Conservation (phyloP, 2,888 invertebrate species). For the Ectropis crepuscularia region DNA sequence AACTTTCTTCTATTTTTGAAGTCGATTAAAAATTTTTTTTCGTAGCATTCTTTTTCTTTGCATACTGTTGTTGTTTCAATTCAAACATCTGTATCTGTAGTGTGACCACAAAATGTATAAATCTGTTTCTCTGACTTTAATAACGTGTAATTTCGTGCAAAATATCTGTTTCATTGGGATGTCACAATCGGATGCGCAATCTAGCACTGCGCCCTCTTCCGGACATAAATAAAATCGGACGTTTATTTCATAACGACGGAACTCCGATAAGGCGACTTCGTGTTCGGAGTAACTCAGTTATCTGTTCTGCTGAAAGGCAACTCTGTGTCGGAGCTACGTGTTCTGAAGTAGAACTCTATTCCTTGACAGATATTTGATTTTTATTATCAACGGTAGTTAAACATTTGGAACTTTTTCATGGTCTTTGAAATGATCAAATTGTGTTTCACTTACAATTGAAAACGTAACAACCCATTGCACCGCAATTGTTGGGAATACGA, state of each 20-base stretch:
- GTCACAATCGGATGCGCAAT: conserved; percentile 70
- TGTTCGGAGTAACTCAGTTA: conserved; percentile 46
- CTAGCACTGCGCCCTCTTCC: conserved; percentile 71
- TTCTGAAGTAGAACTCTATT: conserved; percentile 36
- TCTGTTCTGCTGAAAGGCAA: conserved; percentile 34
- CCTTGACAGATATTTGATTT: not conserved
- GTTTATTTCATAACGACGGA: conserved; percentile 79
- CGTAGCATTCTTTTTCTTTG: too few species aligned
- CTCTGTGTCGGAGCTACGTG: conserved; percentile 13
- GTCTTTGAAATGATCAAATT: too few species aligned
- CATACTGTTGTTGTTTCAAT: too few species aligned
- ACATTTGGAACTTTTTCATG: not conserved
- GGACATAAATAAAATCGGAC: conserved; percentile 76
- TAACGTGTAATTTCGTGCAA: conserved; percentile 52
- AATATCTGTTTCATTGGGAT: conserved; percentile 74
- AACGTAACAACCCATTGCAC: too few species aligned
- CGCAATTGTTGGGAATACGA: too few species aligned
- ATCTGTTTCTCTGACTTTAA: conserved; percentile 4
- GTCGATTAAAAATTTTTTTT: too few species aligned
- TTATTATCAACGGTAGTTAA: not conserved
- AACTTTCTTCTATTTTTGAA: too few species aligned
- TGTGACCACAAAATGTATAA: not conserved
- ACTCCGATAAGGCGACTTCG: conserved; percentile 70
- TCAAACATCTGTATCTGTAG: too few species aligned
- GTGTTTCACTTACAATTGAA: too few species aligned